Conservation (phyloP, 2,113 vertebrate genomes). For the Hippocampus zosterae region DNA sequence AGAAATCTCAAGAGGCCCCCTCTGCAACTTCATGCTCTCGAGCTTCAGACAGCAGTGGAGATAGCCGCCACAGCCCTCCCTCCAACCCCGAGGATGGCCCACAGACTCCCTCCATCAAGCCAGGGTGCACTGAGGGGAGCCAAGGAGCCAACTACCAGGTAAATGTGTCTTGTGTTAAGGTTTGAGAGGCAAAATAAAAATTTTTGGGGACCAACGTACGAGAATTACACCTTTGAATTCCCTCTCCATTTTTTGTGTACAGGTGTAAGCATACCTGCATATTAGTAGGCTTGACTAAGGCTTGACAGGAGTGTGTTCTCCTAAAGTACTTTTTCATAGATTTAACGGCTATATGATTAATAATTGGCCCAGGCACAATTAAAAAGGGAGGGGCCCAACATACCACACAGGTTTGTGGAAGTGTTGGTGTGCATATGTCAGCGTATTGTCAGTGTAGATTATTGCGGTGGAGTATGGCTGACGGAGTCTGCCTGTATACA, state of each 20-base stretch:
- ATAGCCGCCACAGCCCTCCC: conserved; percentile 69
- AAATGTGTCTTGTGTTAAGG: conserved; percentile 9
- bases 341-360: not conserved
- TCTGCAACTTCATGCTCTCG: conserved; percentile 55
- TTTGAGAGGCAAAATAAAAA: not conserved
- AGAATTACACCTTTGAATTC: not conserved
- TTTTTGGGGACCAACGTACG: not conserved
- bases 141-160: conserved; percentile 80
- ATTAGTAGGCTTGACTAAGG: not conserved
- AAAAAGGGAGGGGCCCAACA: not conserved
- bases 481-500: conserved; percentile 67
- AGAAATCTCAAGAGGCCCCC: conserved; percentile 61
- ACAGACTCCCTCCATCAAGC: conserved; percentile 75
- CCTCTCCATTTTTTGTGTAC: not conserved
- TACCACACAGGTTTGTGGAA: not conserved
- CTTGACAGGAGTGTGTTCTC: not conserved
- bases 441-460: conserved; percentile 35
- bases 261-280: not conserved
- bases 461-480: conserved; percentile 49
- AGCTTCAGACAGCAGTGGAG: conserved; percentile 62
- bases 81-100: conserved; percentile 68
- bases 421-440: conserved; percentile 1
- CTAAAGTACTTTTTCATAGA: not conserved
- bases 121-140: conserved; percentile 76
- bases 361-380: not conserved